These are phyloP conservation scores for Tenthredo scrophulariae DNA, from an alignment of 2,888 invertebrate species.

Conservation along the genomic window DNA sequence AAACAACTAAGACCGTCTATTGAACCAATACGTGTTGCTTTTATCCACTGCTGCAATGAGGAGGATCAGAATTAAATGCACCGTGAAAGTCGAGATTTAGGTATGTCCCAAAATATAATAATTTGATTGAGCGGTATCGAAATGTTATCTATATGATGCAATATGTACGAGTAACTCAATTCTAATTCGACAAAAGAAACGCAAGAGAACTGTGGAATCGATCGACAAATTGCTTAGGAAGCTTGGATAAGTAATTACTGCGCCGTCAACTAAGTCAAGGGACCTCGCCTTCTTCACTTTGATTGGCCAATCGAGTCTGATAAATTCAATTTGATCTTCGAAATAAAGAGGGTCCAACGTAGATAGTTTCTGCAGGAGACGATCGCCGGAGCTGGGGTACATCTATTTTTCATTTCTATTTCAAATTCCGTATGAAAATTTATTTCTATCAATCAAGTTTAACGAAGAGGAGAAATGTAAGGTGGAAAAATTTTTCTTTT, in stretches of 20 bases:
- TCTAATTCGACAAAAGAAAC: not conserved
- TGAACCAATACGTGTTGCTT: not conserved
- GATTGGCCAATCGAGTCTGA: not conserved
- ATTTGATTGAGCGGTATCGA: not conserved
- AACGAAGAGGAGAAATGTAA: not conserved
- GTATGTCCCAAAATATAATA: not conserved
- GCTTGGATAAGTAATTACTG: conserved; percentile 12
- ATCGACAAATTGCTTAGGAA: not conserved
- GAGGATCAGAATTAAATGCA: not conserved
- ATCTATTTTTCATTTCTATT: not conserved
- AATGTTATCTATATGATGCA: not conserved
- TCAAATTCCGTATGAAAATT: not conserved
- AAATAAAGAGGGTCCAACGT: not conserved
- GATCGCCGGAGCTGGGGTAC: not conserved
- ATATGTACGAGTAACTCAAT: not conserved
- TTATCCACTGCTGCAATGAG: not conserved
- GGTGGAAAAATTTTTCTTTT: not conserved
- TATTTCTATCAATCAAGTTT: not conserved
- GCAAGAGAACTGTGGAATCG: not conserved
- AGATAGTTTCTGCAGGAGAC: not conserved
- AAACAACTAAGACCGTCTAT: not conserved
- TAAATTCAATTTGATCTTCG: not conserved
- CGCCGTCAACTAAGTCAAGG: not conserved
- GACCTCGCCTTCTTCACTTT: not conserved
- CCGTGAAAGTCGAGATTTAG: not conserved